Conservation (phyloP, 2,113 vertebrate species). For the Phyllostomus hastatus region DNA sequence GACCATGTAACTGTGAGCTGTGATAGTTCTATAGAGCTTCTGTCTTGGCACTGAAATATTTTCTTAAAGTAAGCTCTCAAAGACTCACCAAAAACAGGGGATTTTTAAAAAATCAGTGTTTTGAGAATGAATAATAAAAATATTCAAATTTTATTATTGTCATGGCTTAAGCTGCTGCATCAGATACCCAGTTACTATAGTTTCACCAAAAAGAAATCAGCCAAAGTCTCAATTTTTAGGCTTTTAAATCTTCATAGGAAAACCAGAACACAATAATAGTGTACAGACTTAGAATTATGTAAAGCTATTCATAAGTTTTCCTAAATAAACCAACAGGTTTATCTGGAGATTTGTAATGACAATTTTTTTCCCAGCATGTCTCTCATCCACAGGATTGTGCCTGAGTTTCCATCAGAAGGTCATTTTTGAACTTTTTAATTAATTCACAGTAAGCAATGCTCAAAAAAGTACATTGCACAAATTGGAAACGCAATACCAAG, state of each 20-base stretch:
- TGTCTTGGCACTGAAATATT: not conserved
- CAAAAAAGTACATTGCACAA: not conserved
- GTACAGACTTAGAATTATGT: not conserved
- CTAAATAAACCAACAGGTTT: not conserved
- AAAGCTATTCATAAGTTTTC: not conserved
- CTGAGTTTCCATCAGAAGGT: not conserved
- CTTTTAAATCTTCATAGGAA: conserved; percentile 20
- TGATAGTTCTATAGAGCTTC: not conserved
- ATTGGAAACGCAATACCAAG: not conserved
- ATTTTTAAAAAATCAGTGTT: not conserved
- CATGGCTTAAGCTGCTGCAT: not conserved
- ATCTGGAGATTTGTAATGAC: not conserved
- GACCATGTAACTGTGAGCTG: not conserved
- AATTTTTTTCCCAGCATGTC: not conserved
- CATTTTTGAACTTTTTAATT: not conserved
- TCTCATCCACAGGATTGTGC: not conserved
- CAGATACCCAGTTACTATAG: not conserved
- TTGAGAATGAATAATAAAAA: not conserved
- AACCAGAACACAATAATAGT: not conserved
- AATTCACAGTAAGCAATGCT: not conserved
- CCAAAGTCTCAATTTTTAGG: not conserved
- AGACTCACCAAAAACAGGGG: not conserved
- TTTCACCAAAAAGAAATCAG: conserved; percentile 17
- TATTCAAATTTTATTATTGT: not conserved
- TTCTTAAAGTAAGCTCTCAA: conserved; percentile 11